Percentiles rank a stretch among this genome's conserved stretches.
Evolutionary conservation across 2,888 invertebrate species (phyloP).

Genomic region (Ochlodes sylvanus): DNA sequence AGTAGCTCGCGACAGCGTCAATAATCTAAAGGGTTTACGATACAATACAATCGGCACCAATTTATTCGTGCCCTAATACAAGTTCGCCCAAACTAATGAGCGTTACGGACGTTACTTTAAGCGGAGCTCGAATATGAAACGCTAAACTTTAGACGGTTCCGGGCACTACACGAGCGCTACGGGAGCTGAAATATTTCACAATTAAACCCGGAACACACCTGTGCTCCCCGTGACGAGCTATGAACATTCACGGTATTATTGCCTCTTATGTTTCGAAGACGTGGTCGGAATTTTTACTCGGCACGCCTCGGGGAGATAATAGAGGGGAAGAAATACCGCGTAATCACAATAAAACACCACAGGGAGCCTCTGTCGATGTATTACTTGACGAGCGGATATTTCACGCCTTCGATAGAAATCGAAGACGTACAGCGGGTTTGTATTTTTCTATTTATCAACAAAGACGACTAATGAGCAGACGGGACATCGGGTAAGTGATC

Average conservation of each 20-base stretch:
- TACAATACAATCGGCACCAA: constrained; percentile 17
- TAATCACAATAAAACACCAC: constrained; percentile 12
- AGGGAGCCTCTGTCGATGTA: neutral
- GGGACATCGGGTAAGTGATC: no score
- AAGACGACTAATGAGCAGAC: no score
- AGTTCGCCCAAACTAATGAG: constrained; percentile 27
- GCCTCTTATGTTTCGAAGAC: constrained; percentile 18
- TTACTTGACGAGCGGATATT: neutral
- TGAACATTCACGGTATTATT: constrained; percentile 32
- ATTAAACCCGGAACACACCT: constrained; percentile 52
- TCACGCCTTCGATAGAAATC: neutral
- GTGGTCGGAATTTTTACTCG: constrained; percentile 21
- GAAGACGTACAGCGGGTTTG: neutral
- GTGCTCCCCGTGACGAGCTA: constrained; percentile 40
- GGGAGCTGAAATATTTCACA: constrained; percentile 43
- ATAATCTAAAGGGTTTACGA: constrained; percentile 5
- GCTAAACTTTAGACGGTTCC: constrained; percentile 29
- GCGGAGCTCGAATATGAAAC: constrained; percentile 33
- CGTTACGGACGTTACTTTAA: constrained; percentile 27
- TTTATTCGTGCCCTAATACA: constrained; percentile 22
- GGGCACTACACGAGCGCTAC: constrained; percentile 23
- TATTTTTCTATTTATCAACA: no score
- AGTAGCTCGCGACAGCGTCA: neutral
- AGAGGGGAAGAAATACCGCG: constrained; percentile 1
- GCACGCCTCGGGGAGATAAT: constrained; percentile 1